These are phyloP conservation scores for Papilio gigon DNA, from an alignment of 2,888 invertebrate genomes.

Conservation along the genomic window DNA sequence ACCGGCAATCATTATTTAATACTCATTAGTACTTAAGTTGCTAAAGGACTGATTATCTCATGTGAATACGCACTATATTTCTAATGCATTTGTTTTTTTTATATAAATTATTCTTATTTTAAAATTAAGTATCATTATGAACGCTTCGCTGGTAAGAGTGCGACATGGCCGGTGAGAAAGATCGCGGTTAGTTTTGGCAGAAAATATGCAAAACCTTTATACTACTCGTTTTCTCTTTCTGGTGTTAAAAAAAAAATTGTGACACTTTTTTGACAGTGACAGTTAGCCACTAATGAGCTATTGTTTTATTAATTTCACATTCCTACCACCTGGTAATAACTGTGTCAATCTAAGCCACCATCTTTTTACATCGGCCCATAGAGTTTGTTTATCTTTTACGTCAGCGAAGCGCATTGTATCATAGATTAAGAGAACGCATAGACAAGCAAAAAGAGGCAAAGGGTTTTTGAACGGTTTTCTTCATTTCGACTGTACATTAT, in stretches of 20 bases:
- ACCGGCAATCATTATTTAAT: conserved; percentile 53
- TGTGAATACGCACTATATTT: conserved; percentile 64
- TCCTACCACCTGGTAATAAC: background rate
- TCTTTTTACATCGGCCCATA: background rate
- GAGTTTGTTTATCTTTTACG: conserved; percentile 44
- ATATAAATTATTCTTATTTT: conserved; percentile 64
- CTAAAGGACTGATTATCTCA: conserved; percentile 69
- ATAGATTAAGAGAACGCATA: conserved; percentile 55
- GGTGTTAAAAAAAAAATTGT: too few relatives aligned
- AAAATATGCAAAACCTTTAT: too few relatives aligned
- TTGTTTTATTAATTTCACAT: background rate
- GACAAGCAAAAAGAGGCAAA: conserved; percentile 81
- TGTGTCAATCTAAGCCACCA: background rate
- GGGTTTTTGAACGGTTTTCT: conserved; percentile 75
- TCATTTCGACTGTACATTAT: conserved; percentile 70
- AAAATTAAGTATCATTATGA: conserved; percentile 52
- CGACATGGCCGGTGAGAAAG: too few relatives aligned
- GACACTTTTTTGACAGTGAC: too few relatives aligned
- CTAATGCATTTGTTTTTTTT: conserved; percentile 74
- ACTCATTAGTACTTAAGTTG: conserved; percentile 71
- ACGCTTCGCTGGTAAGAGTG: conserved; percentile 48
- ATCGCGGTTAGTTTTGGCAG: too few relatives aligned
- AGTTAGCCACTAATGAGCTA: too few relatives aligned
- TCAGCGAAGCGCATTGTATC: conserved; percentile 55
- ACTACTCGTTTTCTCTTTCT: too few relatives aligned